phyloP scores from a whole-genome alignment of 2,113 vertebrate species.

The Neolamprologus hecqui region DNA sequence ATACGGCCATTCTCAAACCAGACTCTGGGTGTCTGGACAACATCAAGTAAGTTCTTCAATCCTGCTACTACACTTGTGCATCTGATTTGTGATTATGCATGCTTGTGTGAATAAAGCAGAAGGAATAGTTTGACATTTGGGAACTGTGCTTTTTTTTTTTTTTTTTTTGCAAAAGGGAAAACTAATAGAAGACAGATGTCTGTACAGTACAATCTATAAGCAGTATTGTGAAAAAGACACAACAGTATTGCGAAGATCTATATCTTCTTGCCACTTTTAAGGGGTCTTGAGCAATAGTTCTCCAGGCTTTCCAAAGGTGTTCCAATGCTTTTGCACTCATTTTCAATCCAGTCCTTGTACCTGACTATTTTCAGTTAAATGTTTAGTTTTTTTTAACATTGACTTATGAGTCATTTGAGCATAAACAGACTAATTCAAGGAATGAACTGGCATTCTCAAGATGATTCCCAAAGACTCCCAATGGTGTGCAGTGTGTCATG shows the following conservation, averaged over 20 bases:
- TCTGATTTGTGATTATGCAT: not conserved
- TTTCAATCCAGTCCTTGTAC: not conserved
- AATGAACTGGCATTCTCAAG: not conserved
- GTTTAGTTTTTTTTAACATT: not conserved
- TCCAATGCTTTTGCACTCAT: not conserved
- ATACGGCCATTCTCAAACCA: constrained; percentile 97
- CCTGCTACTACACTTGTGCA: not conserved
- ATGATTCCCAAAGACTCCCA: not conserved
- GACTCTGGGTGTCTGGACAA: constrained; percentile 99
- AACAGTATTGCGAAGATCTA: not conserved
- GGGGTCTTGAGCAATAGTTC: not conserved
- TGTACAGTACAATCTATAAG: not conserved
- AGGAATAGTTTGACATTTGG: not conserved
- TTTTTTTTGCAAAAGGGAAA: not conserved
- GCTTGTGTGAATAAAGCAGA: not conserved
- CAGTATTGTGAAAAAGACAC: not conserved
- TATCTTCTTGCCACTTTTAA: not conserved
- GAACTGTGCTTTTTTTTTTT: not conserved
- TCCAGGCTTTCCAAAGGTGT: not conserved
- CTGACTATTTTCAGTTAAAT: not conserved
- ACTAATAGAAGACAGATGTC: not conserved
- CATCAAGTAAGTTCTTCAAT: constrained; percentile 87
- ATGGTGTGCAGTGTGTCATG: not conserved
- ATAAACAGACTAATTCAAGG: not conserved
- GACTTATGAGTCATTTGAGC: not conserved